Base-by-base conservation (phyloP, 2,113 vertebrate genomes). In the Amblyornis subalaris region DNA sequence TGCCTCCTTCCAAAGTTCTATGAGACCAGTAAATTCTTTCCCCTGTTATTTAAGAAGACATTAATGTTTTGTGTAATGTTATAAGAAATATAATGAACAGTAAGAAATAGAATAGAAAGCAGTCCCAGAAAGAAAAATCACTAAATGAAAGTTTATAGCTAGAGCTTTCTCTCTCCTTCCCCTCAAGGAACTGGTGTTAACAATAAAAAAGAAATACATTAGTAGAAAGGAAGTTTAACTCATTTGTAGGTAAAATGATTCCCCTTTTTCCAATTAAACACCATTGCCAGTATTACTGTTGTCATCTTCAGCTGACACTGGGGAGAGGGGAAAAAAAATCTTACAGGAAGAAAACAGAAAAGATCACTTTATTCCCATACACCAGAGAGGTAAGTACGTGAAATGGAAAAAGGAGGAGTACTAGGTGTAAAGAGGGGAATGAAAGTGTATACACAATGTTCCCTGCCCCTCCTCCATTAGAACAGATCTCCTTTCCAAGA, bases 171-270 rank as follows among this genome's bases (percentile, higher is more conserved):
- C 65, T 62, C 53, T 73, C 42, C 53, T 38, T 76, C 36, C 54
- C 54, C 88, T 82, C 50, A 66, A 83, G 85, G 71, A 95, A 88
- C 29, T 75, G 28, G 45, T 50, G 70, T 54, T 85, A 90, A 85
- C 85, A 90, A 79, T 93, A 91, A 94, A 91, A 73, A 71, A 75
- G 33, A 93, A 93, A 93, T 10, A 53, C n/a, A 85, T 85, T 45
- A 76, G 71, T 47, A 83, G 45, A 88, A 92, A 91, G 48, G 50
- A 94, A 96, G 44, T 9, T n/a, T 65, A 91, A 85, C 54, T 78
- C 69, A 61, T 96, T 93, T 76, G 57, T 79, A 90, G 72, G 54
- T 91, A 79, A 91, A 91, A 93, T 28, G 2, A 69, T 70, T 88
- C 95, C 85, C 79, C 29, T 77, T 88, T 80, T 83, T 90, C 58